phyloP scores from a whole-genome alignment of 2,888 invertebrate species.

The Drosophila meridiana region DNA sequence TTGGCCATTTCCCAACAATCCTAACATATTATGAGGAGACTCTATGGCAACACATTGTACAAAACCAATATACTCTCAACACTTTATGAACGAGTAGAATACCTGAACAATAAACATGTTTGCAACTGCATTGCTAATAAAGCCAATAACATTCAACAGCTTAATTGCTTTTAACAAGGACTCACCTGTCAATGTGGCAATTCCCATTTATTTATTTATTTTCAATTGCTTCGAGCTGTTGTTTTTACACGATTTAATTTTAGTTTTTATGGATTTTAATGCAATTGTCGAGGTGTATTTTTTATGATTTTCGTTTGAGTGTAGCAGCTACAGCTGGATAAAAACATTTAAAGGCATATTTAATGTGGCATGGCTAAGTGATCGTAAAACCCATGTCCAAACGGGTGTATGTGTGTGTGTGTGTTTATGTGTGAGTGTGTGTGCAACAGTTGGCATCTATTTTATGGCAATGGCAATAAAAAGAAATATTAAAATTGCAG shows the following conservation, averaged over 20 bases:
- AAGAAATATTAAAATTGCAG: slow-evolving; percentile 57
- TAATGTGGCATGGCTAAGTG: slow-evolving; percentile 69
- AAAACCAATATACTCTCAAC: not conserved
- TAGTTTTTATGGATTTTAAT: slow-evolving; percentile 20
- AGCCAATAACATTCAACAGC: not conserved
- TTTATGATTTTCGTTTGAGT: slow-evolving; percentile 8
- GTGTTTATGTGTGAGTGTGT: slow-evolving; percentile 21
- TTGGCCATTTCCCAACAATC: not conserved
- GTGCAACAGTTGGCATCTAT: slow-evolving; percentile 69
- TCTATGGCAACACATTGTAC: not conserved
- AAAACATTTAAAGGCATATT: slow-evolving; percentile 65
- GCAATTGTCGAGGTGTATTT: slow-evolving; percentile 18
- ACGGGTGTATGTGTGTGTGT: slow-evolving; percentile 22
- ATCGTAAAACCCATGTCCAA: slow-evolving; percentile 68
- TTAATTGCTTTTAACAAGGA: not conserved
- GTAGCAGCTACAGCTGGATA: slow-evolving; percentile 31
- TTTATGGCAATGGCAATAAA: slow-evolving; percentile 55
- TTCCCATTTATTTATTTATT: not conserved
- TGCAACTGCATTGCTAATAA: slow-evolving; percentile 20
- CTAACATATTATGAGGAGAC: not conserved
- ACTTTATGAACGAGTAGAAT: not conserved
- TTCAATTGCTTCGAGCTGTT: not conserved
- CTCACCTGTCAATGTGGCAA: slow-evolving; percentile 29
- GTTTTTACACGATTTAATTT: slow-evolving; percentile 13
- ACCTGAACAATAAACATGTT: not conserved